Evolutionary conservation across 2,888 invertebrate species (phyloP), one percentile per base, ranked within the genome.

Genomic region (Hydriomena furcata): DNA sequence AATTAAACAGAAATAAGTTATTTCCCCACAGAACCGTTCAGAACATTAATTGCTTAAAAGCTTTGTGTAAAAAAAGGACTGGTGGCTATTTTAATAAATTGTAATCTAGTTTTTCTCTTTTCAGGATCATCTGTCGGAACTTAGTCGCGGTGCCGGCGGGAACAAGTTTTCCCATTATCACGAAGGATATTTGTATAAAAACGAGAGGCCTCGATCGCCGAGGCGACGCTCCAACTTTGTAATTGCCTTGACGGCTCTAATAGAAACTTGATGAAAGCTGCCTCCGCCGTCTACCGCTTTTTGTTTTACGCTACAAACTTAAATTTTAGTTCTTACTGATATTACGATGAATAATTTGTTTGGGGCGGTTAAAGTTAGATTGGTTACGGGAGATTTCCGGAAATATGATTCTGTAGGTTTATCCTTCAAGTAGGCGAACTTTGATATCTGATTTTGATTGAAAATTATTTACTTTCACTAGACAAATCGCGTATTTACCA

Each of bases 111-210:
- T 78, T 71, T 77, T 71, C 65, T 68, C 65, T 69, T 74, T 78
- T 75, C 65, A 68, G 75, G 79, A 84, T 86, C 84, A 82, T 82
- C 82, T 83, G 79, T 68, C 66, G 78, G 73, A 71, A 71, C 74
- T 79, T 71, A 74, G 72, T 63, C 57, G 65, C 61, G 51, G 58
- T 68, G 70, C 64, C 60, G 52, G 60, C 71, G 70, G 68, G 73
- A 79, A 71, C 76, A 88, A 88, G 86, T 88, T 89, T 88, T 86
- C 80, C 82, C 85, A 88, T 89, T 88, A 88, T 79, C 79, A 68
- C 63, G 69, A 72, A 71, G 67, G 81, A 82, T 86, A 85, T 87
- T 86, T 88, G 83, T 86, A 78, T 84, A 86, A 86, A 83, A 84
- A 84, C 71, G 79, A 67, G 72, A 69, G 66, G 61, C 63, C 63